phyloP scores from a whole-genome alignment of 2,888 invertebrate species.

The Nomada flava region DNA sequence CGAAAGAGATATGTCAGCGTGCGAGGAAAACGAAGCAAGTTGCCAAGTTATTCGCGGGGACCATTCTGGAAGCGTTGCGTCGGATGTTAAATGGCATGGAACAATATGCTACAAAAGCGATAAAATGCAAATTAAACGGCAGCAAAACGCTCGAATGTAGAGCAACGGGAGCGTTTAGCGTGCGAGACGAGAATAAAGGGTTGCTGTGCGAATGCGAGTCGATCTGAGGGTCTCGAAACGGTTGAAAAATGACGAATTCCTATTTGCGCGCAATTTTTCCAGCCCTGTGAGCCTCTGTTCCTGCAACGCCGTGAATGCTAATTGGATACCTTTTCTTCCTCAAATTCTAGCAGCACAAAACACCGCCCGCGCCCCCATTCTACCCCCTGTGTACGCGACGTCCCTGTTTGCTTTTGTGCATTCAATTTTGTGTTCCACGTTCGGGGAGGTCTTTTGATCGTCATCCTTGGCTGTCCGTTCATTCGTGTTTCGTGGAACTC shows the following conservation, averaged over 20 bases:
- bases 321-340: slow-evolving; percentile 15
- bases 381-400: background rate
- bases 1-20: background rate
- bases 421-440: background rate
- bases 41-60: slow-evolving; percentile 1
- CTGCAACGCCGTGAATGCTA: background rate
- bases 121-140: slow-evolving; percentile 45
- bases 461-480: background rate
- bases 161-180: slow-evolving; percentile 8
- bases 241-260: background rate
- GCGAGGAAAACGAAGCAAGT: background rate
- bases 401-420: background rate
- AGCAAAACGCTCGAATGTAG: slow-evolving; percentile 4
- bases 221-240: background rate
- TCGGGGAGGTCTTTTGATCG: background rate
- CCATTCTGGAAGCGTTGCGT: background rate
- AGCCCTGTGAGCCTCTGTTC: background rate
- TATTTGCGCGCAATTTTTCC: background rate
- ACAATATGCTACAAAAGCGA: slow-evolving; percentile 37
- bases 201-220: slow-evolving; percentile 6
- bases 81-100: slow-evolving; percentile 10
- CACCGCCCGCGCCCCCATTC: background rate
- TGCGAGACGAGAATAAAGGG: slow-evolving; percentile 2
- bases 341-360: background rate
- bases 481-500: background rate